A percentile compares a stretch with the other conserved stretches of the same genome.
These are phyloP conservation scores for Seira ritae DNA, from an alignment of 2,888 invertebrate genomes.

Conservation along the genomic window DNA sequence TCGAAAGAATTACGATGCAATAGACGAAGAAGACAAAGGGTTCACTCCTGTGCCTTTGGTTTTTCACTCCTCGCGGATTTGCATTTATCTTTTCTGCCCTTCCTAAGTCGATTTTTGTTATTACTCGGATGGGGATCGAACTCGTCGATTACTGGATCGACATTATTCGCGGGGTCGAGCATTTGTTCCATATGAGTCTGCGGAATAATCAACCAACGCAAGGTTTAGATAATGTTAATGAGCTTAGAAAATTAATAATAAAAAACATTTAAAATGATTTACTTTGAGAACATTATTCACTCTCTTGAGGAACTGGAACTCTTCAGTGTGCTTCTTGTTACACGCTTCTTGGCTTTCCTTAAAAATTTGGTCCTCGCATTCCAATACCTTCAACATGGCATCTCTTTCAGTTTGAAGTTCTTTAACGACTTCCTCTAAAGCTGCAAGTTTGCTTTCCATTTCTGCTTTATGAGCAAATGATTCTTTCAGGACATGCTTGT, in stretches of 20 bases:
- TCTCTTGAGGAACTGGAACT: constrained; percentile 77
- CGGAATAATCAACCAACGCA: neutral
- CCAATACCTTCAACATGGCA: constrained; percentile 38
- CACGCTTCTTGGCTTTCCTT: constrained; percentile 77
- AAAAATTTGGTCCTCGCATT: constrained; percentile 73
- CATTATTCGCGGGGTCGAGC: constrained; percentile 50
- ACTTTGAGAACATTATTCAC: constrained; percentile 78
- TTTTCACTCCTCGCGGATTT: constrained; percentile 8
- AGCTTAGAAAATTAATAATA: neutral
- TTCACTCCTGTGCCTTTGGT: no score
- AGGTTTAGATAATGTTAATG: no score
- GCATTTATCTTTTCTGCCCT: constrained; percentile 36
- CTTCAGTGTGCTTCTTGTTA: constrained; percentile 77
- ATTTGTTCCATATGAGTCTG: constrained; percentile 61
- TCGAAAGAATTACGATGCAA: no score
- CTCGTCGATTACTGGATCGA: constrained; percentile 50
- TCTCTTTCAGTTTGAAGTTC: constrained; percentile 46
- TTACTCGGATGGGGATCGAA: constrained; percentile 38
- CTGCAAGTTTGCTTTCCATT: constrained; percentile 76
- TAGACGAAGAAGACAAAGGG: no score
- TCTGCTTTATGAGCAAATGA: constrained; percentile 73
- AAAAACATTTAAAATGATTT: neutral
- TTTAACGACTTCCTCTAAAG: constrained; percentile 74
- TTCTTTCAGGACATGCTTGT: constrained; percentile 39
- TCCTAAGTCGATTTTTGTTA: constrained; percentile 37